These are phyloP conservation scores for Chrysaora quinquecirrha DNA, from an alignment of 30 jellyfish, hydroid and myxozoan species.

Conservation along the genomic window DNA sequence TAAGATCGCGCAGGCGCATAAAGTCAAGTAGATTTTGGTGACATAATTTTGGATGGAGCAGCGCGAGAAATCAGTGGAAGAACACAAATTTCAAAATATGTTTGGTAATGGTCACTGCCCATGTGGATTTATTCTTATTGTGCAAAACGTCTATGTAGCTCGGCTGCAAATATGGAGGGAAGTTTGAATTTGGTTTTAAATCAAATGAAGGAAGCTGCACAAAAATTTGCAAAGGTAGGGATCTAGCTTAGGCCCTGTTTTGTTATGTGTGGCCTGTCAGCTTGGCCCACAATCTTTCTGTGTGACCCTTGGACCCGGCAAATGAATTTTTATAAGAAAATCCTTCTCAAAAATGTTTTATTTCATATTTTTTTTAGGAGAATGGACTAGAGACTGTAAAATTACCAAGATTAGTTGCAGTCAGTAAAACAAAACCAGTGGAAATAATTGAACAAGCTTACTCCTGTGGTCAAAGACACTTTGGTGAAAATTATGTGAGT, in stretches of 20 bases:
- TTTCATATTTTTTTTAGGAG: too few relatives aligned
- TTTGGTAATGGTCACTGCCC: background rate
- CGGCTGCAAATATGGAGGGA: conserved; percentile 28
- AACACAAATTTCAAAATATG: too few relatives aligned
- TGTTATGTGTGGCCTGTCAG: background rate
- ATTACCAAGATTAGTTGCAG: conserved; percentile 89
- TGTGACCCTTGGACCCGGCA: background rate
- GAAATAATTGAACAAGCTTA: conserved; percentile 79
- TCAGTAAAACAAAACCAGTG: conserved; percentile 87
- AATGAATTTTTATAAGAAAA: background rate
- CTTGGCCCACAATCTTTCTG: background rate
- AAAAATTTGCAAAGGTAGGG: conserved; percentile 36
- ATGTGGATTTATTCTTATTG: background rate
- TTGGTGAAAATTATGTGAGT: conserved; percentile 98
- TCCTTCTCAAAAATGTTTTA: background rate
- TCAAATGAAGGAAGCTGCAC: conserved; percentile 53
- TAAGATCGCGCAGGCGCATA: too few relatives aligned
- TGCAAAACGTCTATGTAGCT: background rate
- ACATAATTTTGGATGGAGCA: too few relatives aligned
- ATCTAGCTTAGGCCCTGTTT: too few relatives aligned
- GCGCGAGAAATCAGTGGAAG: too few relatives aligned
- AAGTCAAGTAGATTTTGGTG: too few relatives aligned
- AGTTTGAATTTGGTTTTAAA: conserved; percentile 38
- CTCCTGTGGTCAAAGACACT: conserved; percentile 81
- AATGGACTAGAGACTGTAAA: conserved; percentile 9